phyloP scores from a whole-genome alignment of 1,140 invertebrate genomes.

The Uloborus diversus region DNA sequence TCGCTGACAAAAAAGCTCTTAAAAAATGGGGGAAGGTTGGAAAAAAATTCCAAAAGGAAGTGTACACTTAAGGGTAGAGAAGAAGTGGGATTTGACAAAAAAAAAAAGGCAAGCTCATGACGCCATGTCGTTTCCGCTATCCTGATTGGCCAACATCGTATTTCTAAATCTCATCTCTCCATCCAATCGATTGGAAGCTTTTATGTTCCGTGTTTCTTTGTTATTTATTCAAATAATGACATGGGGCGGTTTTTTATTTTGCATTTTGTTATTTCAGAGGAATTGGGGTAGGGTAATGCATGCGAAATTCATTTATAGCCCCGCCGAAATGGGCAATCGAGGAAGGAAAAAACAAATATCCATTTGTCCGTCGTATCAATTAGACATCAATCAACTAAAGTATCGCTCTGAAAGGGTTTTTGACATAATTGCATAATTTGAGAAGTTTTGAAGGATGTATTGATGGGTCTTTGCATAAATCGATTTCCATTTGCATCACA shows the following conservation, averaged over 20 bases:
- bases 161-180: conserved; percentile 49
- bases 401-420: too few species aligned
- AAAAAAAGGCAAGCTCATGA: neutral
- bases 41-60: conserved; percentile 11
- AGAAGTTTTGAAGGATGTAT: too few species aligned
- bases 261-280: neutral
- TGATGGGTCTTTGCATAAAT: too few species aligned
- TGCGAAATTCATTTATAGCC: too few species aligned
- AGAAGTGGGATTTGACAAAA: conserved; percentile 15
- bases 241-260: neutral
- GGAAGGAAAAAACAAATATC: too few species aligned
- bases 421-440: too few species aligned
- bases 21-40: conserved; percentile 2
- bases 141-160: conserved; percentile 34
- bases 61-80: conserved; percentile 32
- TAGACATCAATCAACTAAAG: too few species aligned
- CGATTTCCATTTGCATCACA: too few species aligned
- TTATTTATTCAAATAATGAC: conserved; percentile 48
- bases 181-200: conserved; percentile 44
- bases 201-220: conserved; percentile 31
- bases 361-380: too few species aligned
- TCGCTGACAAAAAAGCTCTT: conserved; percentile 49
- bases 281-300: too few species aligned
- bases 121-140: neutral
- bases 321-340: too few species aligned